Conservation (phyloP, 2,888 invertebrate genomes). For the Antheraea yamamai region DNA sequence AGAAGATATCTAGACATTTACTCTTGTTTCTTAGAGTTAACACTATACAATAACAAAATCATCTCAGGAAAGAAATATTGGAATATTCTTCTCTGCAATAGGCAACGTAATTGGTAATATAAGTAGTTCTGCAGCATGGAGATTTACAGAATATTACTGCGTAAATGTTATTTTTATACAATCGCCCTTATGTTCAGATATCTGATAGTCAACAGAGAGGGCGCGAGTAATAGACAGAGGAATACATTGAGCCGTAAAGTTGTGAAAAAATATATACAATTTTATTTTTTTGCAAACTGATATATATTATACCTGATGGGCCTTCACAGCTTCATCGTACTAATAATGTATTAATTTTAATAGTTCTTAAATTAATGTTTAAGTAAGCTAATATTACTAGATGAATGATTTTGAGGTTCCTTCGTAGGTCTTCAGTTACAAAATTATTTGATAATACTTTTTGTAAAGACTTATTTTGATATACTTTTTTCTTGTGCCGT, state of each 20-base stretch:
- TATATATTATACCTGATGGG: too few species aligned
- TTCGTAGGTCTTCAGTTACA: background rate
- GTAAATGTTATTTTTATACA: conserved; percentile 35
- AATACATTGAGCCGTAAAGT: conserved; percentile 31
- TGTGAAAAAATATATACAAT: background rate
- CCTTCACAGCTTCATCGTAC: too few species aligned
- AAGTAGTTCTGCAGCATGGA: background rate
- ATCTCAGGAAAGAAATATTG: background rate
- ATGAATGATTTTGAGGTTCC: background rate
- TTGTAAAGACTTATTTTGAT: background rate
- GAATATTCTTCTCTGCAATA: background rate
- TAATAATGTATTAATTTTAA: background rate
- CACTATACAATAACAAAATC: background rate
- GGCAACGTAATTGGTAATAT: background rate
- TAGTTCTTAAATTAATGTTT: background rate
- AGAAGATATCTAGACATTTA: too few species aligned
- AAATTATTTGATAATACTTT: background rate
- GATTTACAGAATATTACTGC: conserved; percentile 33
- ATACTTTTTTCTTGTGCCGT: background rate
- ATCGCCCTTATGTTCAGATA: conserved; percentile 42
- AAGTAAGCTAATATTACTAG: background rate
- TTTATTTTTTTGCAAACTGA: too few species aligned
- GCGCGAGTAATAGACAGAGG: conserved; percentile 32
- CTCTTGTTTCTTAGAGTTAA: too few species aligned
- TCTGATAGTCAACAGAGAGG: conserved; percentile 38